A percentile compares a stretch with the other conserved stretches of the same genome.
Evolutionary conservation across 2,113 vertebrate genomes (phyloP).

Genomic region (Dipodomys ordii): DNA sequence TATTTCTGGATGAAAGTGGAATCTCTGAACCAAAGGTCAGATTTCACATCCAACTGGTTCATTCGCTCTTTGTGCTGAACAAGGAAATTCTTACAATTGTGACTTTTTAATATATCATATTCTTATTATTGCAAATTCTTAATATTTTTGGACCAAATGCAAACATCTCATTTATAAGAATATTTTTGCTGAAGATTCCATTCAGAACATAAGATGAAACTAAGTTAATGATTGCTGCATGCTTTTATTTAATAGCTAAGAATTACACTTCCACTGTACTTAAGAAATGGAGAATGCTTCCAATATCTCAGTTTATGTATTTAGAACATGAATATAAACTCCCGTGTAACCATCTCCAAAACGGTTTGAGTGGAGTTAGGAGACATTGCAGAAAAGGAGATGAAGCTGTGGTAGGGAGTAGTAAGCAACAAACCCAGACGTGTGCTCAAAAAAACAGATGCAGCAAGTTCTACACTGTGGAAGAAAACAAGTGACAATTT

Average conservation of each 20-base stretch:
- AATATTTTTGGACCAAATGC: neutral
- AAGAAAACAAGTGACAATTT: neutral
- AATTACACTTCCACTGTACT: neutral
- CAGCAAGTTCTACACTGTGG: neutral
- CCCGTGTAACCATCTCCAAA: neutral
- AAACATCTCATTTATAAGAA: neutral
- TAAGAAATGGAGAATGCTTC: neutral
- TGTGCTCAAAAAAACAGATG: neutral
- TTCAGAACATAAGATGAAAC: neutral
- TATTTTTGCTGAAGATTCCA: neutral
- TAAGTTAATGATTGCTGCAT: neutral
- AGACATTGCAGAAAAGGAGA: neutral
- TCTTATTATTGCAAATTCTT: neutral
- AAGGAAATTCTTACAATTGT: neutral
- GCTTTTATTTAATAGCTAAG: neutral
- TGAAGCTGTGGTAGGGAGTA: neutral
- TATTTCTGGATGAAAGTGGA: neutral
- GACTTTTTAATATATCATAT: neutral
- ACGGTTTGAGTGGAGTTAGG: neutral
- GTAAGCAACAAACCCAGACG: neutral
- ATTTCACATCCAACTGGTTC: neutral
- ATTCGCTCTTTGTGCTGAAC: conserved; percentile 1
- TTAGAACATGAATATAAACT: neutral
- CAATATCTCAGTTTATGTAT: neutral
- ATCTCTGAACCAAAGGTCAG: neutral